Conservation (phyloP, 2,888 invertebrate species). For the Nemurella pictetii region DNA sequence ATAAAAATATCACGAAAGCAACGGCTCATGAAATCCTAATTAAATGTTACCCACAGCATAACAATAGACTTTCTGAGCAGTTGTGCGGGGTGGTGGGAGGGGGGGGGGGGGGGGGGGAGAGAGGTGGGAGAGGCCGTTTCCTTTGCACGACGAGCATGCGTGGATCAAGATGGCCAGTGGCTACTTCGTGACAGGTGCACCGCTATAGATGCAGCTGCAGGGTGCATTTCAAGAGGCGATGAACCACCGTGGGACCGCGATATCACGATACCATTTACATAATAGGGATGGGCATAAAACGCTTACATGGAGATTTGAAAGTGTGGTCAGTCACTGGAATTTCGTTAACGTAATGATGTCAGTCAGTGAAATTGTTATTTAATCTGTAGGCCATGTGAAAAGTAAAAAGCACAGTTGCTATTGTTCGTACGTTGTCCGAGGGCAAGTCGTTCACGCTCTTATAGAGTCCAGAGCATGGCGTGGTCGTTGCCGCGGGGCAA, state of each 20-base stretch:
- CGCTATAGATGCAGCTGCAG: background rate
- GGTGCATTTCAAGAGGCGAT: background rate
- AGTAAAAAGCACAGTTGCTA: background rate
- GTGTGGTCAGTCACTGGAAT: background rate
- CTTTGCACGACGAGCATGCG: background rate
- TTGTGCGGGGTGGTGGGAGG: background rate
- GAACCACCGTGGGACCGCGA: background rate
- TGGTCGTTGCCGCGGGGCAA: background rate
- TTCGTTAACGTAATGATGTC: background rate
- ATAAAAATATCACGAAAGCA: conserved; percentile 4
- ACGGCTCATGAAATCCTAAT: conserved; percentile 19
- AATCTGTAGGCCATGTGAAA: background rate
- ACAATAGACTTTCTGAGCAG: background rate
- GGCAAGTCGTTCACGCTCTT: background rate
- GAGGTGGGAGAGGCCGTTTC: background rate
- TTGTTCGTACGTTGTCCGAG: background rate
- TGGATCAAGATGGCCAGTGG: background rate
- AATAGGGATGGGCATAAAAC: no score
- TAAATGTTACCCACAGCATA: background rate
- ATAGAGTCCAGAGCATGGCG: background rate
- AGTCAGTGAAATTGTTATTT: background rate
- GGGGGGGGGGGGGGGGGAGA: background rate
- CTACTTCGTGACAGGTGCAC: background rate
- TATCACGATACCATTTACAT: no score
- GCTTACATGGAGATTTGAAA: background rate